Conservation (phyloP, 2,888 invertebrate genomes). For the Cephus pulcher region DNA sequence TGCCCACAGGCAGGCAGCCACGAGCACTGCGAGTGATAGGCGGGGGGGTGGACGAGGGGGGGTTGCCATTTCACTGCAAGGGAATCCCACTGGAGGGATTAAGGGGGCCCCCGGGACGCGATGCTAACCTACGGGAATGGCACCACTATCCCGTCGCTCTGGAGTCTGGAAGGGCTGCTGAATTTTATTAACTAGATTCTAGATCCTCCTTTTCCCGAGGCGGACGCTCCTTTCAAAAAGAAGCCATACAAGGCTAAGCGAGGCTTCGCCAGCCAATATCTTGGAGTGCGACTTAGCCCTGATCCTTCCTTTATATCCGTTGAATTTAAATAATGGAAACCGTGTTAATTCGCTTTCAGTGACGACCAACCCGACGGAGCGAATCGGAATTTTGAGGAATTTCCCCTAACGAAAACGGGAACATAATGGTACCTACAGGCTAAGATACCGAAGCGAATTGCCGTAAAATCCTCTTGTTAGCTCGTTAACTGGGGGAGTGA, state of each 20-base stretch:
- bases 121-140: not conserved
- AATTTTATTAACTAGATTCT: conserved; percentile 53
- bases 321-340: conserved; percentile 58
- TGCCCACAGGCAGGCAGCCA: not conserved
- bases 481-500: not conserved
- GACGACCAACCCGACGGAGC: conserved; percentile 31
- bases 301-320: conserved; percentile 56
- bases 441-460: not conserved
- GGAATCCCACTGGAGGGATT: not conserved
- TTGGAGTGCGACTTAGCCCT: conserved; percentile 54
- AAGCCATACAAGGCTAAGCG: conserved; percentile 1
- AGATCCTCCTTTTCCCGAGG: conserved; percentile 17
- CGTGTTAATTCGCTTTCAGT: conserved; percentile 49
- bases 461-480: not conserved
- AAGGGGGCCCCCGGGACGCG: not conserved
- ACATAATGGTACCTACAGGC: not conserved
- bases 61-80: not conserved
- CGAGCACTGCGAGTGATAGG: not conserved
- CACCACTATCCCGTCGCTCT: not conserved
- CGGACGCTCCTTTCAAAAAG: conserved; percentile 26
- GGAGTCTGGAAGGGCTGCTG: conserved; percentile 18
- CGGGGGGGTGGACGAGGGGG: not conserved
- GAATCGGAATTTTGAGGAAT: not conserved
- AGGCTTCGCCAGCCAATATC: conserved; percentile 57
- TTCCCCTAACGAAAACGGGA: not conserved